These are phyloP conservation scores for Gavialis gangeticus DNA, from an alignment of 2,113 vertebrate genomes.

Conservation along the genomic window DNA sequence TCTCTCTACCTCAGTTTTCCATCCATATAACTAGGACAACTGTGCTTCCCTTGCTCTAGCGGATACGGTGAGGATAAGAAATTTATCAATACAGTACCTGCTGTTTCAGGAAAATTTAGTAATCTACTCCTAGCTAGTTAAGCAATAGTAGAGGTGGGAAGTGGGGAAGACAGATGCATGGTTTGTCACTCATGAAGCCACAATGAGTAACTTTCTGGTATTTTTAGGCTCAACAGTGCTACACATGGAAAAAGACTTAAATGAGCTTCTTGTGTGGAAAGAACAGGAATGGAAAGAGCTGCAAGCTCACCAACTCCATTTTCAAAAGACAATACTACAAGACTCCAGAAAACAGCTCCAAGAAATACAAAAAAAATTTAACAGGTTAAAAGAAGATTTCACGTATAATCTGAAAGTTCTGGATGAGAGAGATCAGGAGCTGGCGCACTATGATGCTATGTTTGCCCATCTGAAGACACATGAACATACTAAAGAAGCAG, in stretches of 20 bases:
- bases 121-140: background rate
- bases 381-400: constrained; percentile 82
- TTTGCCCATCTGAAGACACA: constrained; percentile 54
- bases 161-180: background rate
- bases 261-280: constrained; percentile 76
- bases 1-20: background rate
- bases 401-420: constrained; percentile 83
- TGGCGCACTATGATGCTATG: constrained; percentile 77
- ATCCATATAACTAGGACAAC: background rate
- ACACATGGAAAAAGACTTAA: constrained; percentile 63
- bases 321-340: constrained; percentile 74
- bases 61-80: background rate
- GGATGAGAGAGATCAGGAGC: constrained; percentile 83
- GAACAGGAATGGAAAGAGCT: constrained; percentile 83
- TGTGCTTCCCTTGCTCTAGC: background rate
- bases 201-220: background rate
- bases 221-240: constrained; percentile 49
- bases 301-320: constrained; percentile 59
- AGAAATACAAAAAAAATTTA: constrained; percentile 66
- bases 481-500: constrained; percentile 76
- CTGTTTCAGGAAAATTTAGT: background rate
- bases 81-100: background rate
- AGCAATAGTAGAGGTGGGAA: background rate
- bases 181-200: background rate
- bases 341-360: constrained; percentile 66